These are phyloP conservation scores for Dermatemys mawii DNA, from an alignment of 2,113 vertebrate genomes.

Conservation along the genomic window DNA sequence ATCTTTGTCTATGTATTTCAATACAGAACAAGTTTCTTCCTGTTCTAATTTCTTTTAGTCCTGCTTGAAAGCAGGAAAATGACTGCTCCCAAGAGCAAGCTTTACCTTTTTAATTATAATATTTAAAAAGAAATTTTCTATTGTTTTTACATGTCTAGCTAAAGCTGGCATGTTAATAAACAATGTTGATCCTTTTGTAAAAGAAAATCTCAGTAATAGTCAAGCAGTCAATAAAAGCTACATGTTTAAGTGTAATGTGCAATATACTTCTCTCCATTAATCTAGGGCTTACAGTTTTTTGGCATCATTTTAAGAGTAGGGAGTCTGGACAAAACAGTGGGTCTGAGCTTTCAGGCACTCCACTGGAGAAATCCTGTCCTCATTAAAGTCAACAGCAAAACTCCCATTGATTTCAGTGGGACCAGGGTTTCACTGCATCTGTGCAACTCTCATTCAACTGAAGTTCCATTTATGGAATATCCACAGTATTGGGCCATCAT, in stretches of 20 bases:
- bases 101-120: background rate
- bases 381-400: background rate
- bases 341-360: background rate
- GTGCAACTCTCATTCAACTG: background rate
- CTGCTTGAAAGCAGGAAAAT: background rate
- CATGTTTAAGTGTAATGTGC: background rate
- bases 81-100: background rate
- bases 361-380: background rate
- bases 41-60: background rate
- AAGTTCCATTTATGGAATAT: background rate
- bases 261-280: background rate
- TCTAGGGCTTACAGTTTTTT: background rate
- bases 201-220: background rate
- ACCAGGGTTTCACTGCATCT: background rate
- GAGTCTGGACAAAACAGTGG: background rate
- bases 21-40: background rate
- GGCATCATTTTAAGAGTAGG: background rate
- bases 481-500: background rate
- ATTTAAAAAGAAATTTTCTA: background rate
- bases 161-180: background rate
- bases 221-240: background rate
- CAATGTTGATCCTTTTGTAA: background rate
- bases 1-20: slow-evolving; percentile 27
- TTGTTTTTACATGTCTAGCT: background rate
- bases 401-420: background rate